Conservation (phyloP, 2,888 invertebrate species). For the Arctia plantaginis region DNA sequence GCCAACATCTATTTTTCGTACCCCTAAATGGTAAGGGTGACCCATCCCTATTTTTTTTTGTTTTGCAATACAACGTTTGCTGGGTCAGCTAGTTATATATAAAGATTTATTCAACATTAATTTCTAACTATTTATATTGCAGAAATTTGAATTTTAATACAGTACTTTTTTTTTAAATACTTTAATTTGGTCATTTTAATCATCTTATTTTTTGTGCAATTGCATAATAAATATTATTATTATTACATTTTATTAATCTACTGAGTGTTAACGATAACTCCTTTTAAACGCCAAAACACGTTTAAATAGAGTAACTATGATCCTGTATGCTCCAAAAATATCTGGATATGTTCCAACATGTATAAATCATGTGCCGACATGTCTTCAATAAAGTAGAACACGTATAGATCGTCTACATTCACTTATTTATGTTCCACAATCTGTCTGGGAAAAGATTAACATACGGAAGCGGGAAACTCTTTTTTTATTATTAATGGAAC, state of each 20-base stretch:
- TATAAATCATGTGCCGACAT: slow-evolving; percentile 35
- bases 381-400: slow-evolving; percentile 39
- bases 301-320: slow-evolving; percentile 10
- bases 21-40: too few species aligned
- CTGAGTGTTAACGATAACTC: too few species aligned
- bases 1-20: too few species aligned
- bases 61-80: too few species aligned
- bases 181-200: background rate
- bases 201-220: background rate
- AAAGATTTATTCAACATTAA: too few species aligned
- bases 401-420: slow-evolving; percentile 30
- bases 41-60: too few species aligned
- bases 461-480: background rate
- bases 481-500: background rate
- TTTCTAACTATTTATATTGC: too few species aligned
- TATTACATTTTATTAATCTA: background rate
- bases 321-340: slow-evolving; percentile 22
- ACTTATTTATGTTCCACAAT: slow-evolving; percentile 23
- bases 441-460: slow-evolving; percentile 26
- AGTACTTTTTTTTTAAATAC: too few species aligned
- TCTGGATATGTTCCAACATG: slow-evolving; percentile 33
- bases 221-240: background rate
- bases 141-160: too few species aligned
- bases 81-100: too few species aligned
- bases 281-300: background rate